phyloP scores from a whole-genome alignment of 2,888 invertebrate genomes.

The Galerucella pusilla region DNA sequence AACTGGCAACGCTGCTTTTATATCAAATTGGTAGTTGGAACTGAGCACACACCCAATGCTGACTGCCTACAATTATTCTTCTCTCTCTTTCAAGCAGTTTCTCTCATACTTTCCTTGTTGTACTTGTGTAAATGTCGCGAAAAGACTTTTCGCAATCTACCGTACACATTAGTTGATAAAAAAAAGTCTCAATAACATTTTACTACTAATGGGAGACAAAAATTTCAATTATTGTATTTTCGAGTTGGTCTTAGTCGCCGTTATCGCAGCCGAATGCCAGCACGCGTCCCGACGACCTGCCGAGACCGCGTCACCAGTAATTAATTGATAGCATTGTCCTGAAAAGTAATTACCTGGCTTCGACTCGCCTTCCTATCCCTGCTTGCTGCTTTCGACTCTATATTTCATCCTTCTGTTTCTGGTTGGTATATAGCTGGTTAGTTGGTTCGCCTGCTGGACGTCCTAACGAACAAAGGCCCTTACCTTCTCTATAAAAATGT shows the following conservation, averaged over 20 bases:
- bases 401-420: constrained; percentile 64
- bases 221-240: background rate
- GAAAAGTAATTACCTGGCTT: constrained; percentile 67
- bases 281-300: constrained; percentile 61
- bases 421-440: constrained; percentile 57
- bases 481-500: constrained; percentile 55
- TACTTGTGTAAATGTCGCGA: no score
- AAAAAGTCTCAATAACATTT: no score
- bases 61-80: no score
- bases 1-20: no score
- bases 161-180: no score
- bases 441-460: constrained; percentile 33
- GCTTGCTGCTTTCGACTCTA: constrained; percentile 57
- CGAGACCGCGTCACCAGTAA: constrained; percentile 64
- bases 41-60: no score
- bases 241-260: constrained; percentile 9
- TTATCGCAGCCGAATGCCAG: constrained; percentile 47
- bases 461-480: constrained; percentile 58
- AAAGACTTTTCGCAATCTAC: no score
- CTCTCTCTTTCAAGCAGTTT: no score
- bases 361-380: constrained; percentile 60
- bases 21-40: no score
- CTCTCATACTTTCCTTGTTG: no score
- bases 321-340: constrained; percentile 67
- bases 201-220: background rate